Percentiles rank a stretch among this genome's conserved stretches.
Evolutionary conservation across 2,888 invertebrate species (phyloP).

Genomic region (Mayetiola destructor): DNA sequence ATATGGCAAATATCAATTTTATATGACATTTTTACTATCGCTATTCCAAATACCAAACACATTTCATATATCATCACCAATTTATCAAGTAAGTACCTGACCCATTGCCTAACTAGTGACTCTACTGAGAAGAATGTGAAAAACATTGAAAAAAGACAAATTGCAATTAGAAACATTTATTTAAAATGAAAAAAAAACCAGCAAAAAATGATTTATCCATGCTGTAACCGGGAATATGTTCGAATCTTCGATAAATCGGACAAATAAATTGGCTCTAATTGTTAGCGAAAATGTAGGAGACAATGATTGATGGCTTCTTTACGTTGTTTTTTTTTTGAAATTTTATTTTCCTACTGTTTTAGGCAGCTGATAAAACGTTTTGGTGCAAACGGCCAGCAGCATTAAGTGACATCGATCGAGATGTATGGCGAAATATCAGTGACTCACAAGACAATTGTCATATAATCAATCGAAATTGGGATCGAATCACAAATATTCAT

Average conservation of each 20-base stretch:
- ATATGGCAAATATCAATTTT: conserved; percentile 62
- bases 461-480: conserved; percentile 39
- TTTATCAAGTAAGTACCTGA: conserved; percentile 46
- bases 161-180: too few relatives aligned
- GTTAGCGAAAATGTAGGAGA: too few relatives aligned
- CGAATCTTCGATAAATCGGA: too few relatives aligned
- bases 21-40: conserved; percentile 57
- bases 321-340: background rate
- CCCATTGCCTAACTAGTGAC: too few relatives aligned
- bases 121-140: too few relatives aligned
- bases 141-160: too few relatives aligned
- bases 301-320: too few relatives aligned
- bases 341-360: conserved; percentile 20
- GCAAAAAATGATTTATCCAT: too few relatives aligned
- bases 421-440: conserved; percentile 51
- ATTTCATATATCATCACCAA: conserved; percentile 63
- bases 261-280: too few relatives aligned
- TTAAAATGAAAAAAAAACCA: too few relatives aligned
- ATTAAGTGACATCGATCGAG: conserved; percentile 39
- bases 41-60: conserved; percentile 67
- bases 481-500: conserved; percentile 25
- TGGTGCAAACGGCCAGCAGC: conserved; percentile 54
- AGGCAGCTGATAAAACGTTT: conserved; percentile 48
- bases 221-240: too few relatives aligned
- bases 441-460: conserved; percentile 46